Base-by-base conservation (phyloP, 2,888 invertebrate genomes). In the Eulithis prunata region DNA sequence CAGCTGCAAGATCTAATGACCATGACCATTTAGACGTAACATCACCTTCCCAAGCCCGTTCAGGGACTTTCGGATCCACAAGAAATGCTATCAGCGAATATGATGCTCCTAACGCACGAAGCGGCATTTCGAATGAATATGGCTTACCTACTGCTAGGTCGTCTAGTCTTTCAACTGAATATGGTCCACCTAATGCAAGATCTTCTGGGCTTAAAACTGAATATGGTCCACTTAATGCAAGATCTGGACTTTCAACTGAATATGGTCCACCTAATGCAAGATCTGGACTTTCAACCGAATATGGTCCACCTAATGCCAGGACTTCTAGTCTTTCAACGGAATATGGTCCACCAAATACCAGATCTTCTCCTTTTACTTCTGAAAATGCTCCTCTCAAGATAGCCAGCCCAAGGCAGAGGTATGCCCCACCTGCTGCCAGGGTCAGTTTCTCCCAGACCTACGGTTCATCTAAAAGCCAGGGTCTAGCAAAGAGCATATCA, bases 201-300 rank as follows among this genome's bases (percentile, higher is more conserved):
- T 52, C 54, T 10, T 52, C 57, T 10, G 28, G 53, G 0, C 61
- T 78, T 0, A 79, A 82, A 10, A 64, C 69, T 28, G 66, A 70
- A 59, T 73, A 75, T 13, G 72, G 73, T 8, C 53, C 62, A 7
- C 71, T 75, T 0, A 64, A 49, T 38, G 56, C 67, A 1, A 46
- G 53, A 69, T 70, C 65, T 60, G 72, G 55, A 64, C 60, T 68
- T 59, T 82, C 75, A 58, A 76, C 62, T 72, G 74, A 81, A 64
- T 86, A 86, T 59, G 83, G 83, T 10, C 75, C 75, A 0, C 82
- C 83, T n/a, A 66, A 71, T 3, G 36, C 66, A 14, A 54, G 57
- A 32, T 56, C 55, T 8, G 28, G 51, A 4, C 63, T 78, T 0
- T 79, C 83, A 10, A 66, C 68, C 13, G 66, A 70, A 57, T 73